Percentiles rank a stretch among this genome's conserved stretches.
phyloP scores from a whole-genome alignment of 2,888 invertebrate species.

The Rhingia rostrata region DNA sequence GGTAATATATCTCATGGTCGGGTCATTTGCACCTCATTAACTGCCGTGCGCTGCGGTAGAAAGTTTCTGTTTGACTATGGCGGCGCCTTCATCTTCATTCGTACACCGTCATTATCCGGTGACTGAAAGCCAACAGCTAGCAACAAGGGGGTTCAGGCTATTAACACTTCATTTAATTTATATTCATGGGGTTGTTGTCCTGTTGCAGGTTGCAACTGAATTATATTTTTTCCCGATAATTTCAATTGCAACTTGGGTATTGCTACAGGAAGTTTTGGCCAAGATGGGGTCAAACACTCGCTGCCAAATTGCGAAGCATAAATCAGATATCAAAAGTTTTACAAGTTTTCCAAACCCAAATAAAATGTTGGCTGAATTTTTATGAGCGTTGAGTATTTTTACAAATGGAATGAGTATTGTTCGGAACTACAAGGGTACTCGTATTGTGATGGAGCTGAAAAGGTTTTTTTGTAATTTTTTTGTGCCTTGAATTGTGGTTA shows the following conservation, averaged over 20 bases:
- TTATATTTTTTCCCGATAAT: slow-evolving; percentile 9
- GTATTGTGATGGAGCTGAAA: slow-evolving; percentile 3
- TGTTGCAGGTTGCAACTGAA: slow-evolving; percentile 26
- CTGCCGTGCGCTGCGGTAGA: slow-evolving; percentile 8
- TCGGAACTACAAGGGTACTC: slow-evolving; percentile 8
- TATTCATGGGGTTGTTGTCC: slow-evolving; percentile 48
- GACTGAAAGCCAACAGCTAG: slow-evolving; percentile 57
- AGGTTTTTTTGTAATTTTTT: too few relatives aligned
- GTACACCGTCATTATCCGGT: slow-evolving; percentile 33
- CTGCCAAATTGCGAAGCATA: slow-evolving; percentile 50
- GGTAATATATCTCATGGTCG: slow-evolving; percentile 52
- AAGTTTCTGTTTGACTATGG: slow-evolving; percentile 8
- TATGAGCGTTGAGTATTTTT: slow-evolving; percentile 36
- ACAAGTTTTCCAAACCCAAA: slow-evolving; percentile 30
- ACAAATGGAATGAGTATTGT: slow-evolving; percentile 4
- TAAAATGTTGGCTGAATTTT: slow-evolving; percentile 37
- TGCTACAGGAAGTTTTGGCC: slow-evolving; percentile 4
- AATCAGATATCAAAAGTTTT: slow-evolving; percentile 58
- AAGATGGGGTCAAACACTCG: slow-evolving; percentile 34
- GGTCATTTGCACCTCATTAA: slow-evolving; percentile 71
- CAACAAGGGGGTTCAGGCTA: slow-evolving; percentile 49
- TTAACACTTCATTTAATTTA: slow-evolving; percentile 68
- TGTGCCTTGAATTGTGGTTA: not conserved
- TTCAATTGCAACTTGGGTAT: slow-evolving; percentile 14
- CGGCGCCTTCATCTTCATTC: slow-evolving; percentile 38